Conservation (phyloP, 1,140 invertebrate genomes). For the Antheraea pernyi region DNA sequence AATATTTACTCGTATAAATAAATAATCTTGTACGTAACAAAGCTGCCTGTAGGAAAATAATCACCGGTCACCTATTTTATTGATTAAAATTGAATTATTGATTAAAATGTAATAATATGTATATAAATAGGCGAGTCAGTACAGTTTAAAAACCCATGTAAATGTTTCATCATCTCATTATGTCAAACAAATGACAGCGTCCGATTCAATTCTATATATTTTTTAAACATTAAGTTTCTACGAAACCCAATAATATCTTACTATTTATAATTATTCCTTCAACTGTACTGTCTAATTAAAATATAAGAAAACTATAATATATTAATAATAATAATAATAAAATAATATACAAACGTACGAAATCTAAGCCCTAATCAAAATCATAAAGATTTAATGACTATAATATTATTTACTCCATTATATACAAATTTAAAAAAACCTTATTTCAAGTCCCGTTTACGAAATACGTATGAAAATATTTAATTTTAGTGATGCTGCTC, state of each 20-base stretch:
- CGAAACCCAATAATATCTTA: too few relatives aligned
- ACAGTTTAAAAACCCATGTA: not conserved
- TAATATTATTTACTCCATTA: slow-evolving; percentile 8
- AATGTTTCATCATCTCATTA: too few relatives aligned
- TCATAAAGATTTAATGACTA: not conserved
- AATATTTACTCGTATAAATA: not conserved
- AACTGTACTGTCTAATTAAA: not conserved
- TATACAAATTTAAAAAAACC: slow-evolving; percentile 16
- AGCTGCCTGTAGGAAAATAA: not conserved
- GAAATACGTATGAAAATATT: slow-evolving; percentile 46
- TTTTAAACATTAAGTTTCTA: not conserved
- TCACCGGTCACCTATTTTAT: not conserved
- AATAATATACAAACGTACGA: not conserved
- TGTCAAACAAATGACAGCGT: too few relatives aligned
- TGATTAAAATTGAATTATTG: not conserved
- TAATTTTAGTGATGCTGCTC: slow-evolving; percentile 25
- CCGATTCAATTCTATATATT: too few relatives aligned
- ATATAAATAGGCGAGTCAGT: not conserved
- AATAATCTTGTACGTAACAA: not conserved
- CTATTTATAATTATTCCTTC: too few relatives aligned
- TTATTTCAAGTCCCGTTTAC: slow-evolving; percentile 26
- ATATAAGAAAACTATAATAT: not conserved
- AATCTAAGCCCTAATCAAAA: not conserved
- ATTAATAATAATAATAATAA: not conserved
- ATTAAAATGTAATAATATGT: not conserved